Base-by-base conservation (phyloP, 2,797 vertebrate species). In the Brachyalestes nurse region DNA sequence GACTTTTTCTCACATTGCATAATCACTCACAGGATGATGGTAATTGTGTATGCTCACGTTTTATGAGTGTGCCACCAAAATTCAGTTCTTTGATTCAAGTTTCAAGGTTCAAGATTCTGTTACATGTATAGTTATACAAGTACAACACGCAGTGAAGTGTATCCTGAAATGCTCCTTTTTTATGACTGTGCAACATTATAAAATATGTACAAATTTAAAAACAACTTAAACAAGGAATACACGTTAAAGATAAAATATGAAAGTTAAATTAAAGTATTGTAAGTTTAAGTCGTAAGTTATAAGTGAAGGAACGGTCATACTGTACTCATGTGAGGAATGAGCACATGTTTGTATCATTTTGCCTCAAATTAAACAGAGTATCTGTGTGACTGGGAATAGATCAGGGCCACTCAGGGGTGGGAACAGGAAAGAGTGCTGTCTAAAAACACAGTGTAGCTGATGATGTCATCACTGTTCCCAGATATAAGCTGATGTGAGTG, bases 381-480 rank as follows among this genome's bases (percentile, higher is more conserved):
- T 21, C 17, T n/a, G 45, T 61, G 21, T 62, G 25, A 57, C 16
- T 7, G 38, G 70, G 21, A 75, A 13, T 53, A 40, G 25, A 16
- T 72, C 28, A 23, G 28, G 61, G 61, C 28, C 71, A 40, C 79
- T 40, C n/a, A 49, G 58, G 42, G 58, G 62, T 67, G 55, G 67
- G 40, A 75, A 75, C 58, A 71, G 78, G 70, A 78, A 74, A 69
- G 74, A 77, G 42, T 45, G 34, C 42, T 62, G 51, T 71, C 47
- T 77, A 38, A 74, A 77, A 67, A 65, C 40, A 60, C 49, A 53
- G 16, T 62, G 28, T 49, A 13, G 70, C 74, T 64, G 51, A 45
- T 71, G 77, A 85, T 77, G 77, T 73, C 74, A 82, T 58, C 13
- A 19, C 61, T n/a, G 34, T 82, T 75, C 80, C 65, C 66, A 58